Percentiles rank a stretch among this genome's conserved stretches.
Conservation (phyloP, 2,888 invertebrate species). For the Caradrina kadenii region DNA sequence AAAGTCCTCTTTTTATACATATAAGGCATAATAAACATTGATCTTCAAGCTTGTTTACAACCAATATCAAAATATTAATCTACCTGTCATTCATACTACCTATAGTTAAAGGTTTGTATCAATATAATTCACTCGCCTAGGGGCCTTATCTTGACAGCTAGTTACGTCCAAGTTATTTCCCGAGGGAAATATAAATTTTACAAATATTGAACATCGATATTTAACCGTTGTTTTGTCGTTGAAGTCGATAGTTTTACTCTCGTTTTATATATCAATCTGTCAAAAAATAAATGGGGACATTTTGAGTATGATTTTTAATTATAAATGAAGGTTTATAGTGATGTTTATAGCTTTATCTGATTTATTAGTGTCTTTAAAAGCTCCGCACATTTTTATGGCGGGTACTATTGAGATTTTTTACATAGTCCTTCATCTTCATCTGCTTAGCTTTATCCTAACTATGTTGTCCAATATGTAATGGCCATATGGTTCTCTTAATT, state of each 20-base stretch:
- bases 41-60: neutral
- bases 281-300: neutral
- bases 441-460: no score
- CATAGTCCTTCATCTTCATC: no score
- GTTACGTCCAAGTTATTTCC: conserved; percentile 47
- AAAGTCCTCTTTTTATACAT: no score
- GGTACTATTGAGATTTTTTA: no score
- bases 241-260: neutral
- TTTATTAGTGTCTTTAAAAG: neutral
- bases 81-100: neutral
- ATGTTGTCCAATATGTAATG: no score
- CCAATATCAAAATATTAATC: neutral
- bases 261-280: neutral
- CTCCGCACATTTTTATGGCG: neutral
- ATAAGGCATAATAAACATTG: no score
- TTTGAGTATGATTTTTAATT: neutral
- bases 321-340: neutral
- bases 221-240: conserved; percentile 16
- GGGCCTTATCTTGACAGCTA: conserved; percentile 42
- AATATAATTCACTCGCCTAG: conserved; percentile 31
- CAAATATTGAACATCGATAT: conserved; percentile 37
- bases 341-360: neutral
- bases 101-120: conserved; percentile 27
- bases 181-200: conserved; percentile 43
- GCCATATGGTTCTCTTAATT: no score